Evolutionary conservation across 2,888 invertebrate species (phyloP), one percentile per base, ranked within the genome.

Genomic region (Tetheella fluctuosa): DNA sequence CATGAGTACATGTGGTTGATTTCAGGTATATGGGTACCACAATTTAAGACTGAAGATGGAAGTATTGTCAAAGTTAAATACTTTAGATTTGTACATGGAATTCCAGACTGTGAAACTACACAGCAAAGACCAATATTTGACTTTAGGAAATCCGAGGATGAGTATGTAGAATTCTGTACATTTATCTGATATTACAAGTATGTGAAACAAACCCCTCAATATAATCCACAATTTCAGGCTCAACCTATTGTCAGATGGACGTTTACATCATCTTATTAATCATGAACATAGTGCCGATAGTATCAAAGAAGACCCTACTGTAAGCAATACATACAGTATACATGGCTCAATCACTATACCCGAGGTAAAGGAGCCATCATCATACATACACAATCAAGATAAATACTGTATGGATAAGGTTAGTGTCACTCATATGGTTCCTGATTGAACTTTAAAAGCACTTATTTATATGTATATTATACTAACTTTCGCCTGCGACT

Each of bases 381-480:
- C 94, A 64, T 95, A 96, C 76, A 96, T 97, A 78, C 96, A 97
- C 80, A 91, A 94, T 20, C 95, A 95, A 66, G 95, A 96, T 52
- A 95, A 96, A 85, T 97, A 97, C 82, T 97, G 97, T 79, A 94
- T 97, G 77, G 97, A 97, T 80, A 97, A 96, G 93, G 97, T 96
- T 74, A 77, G 83, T 64, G 48, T 34, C n/a, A 53, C 13, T 39
- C 6, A n/a, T 6, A 37, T 15, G 15, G 37, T 37, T 37, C 15
- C 34, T 10, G 34, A 15, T 15, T 39, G 5, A n/a, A 39, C n/a
- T n/a, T 48, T 20, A 8, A 48, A 20, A 48, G 48, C 39, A 39
- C 15, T 37, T 15, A 37, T 37, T 37, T 37, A n/a, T n/a, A n/a
- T n/a, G n/a, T n/a, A n/a, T n/a, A n/a, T n/a, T n/a, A n/a, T n/a